Conservation (phyloP, 2,113 vertebrate species). For the Ammospiza nelsoni region DNA sequence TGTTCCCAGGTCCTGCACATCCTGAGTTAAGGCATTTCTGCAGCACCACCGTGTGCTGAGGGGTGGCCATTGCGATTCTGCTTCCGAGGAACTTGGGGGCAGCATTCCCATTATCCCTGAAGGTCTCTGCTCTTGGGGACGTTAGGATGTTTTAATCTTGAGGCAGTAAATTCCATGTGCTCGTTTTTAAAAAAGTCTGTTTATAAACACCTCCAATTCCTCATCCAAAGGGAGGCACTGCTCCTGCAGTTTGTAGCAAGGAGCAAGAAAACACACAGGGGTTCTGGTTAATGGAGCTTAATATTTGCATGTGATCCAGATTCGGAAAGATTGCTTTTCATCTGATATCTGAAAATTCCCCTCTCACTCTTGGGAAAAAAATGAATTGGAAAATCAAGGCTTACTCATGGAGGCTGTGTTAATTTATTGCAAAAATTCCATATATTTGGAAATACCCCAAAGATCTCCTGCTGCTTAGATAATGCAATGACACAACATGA, state of each 20-base stretch:
- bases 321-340: neutral
- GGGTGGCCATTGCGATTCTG: neutral
- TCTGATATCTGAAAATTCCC: neutral
- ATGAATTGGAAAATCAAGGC: neutral
- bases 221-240: neutral
- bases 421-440: neutral
- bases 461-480: neutral
- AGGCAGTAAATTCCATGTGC: neutral
- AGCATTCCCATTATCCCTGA: neutral
- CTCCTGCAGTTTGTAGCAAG: neutral
- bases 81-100: neutral
- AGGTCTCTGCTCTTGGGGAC: neutral
- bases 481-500: neutral
- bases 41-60: slow-evolving; percentile 47
- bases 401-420: neutral
- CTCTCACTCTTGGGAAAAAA: neutral
- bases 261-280: neutral
- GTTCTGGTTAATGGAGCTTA: neutral
- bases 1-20: rapidly evolving
- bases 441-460: neutral
- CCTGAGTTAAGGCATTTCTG: neutral
- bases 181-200: neutral
- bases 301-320: neutral
- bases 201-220: neutral
- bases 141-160: neutral